These are phyloP conservation scores for Struthio camelus DNA, from an alignment of 2,113 vertebrate species.

Conservation along the genomic window DNA sequence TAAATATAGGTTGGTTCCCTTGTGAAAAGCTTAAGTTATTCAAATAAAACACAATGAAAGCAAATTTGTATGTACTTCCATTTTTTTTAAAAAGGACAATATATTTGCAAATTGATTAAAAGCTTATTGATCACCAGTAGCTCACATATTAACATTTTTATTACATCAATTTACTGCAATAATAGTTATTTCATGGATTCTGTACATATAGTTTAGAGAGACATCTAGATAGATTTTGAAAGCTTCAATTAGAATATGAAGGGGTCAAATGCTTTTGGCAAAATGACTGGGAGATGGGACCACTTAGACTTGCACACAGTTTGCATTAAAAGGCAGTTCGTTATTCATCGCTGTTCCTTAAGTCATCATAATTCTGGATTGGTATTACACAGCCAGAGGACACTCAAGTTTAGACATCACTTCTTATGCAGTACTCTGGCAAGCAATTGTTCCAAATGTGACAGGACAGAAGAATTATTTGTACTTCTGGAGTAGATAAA, in stretches of 20 bases:
- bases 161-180: neutral
- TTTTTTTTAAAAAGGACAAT: neutral
- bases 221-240: neutral
- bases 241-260: neutral
- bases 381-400: neutral
- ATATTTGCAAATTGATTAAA: neutral
- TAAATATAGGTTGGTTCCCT: constrained; percentile 9
- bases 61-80: neutral
- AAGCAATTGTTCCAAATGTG: neutral
- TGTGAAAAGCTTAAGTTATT: neutral
- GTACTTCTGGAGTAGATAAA: neutral
- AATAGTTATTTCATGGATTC: neutral
- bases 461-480: neutral
- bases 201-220: neutral
- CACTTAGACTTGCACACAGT: neutral
- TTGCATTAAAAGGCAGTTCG: neutral
- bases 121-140: neutral
- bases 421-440: neutral
- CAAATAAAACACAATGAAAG: constrained; percentile 30
- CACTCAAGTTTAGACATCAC: neutral
- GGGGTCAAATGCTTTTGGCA: neutral
- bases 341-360: neutral
- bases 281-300: neutral
- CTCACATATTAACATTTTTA: neutral
- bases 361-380: neutral